Conservation (phyloP, 2,888 invertebrate genomes). For the Esperia sulphurella region DNA sequence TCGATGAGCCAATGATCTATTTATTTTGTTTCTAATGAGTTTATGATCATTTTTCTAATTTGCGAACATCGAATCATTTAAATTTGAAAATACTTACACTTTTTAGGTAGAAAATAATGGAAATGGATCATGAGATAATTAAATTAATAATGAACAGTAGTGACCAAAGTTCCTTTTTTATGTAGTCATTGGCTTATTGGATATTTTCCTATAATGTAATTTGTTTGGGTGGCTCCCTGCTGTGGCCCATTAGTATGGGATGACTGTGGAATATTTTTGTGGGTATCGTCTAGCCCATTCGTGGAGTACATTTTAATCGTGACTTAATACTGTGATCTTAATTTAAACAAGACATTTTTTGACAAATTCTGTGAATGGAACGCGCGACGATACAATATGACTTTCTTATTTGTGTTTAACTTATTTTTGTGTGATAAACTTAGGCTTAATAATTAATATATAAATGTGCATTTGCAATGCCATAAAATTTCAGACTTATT, state of each 20-base stretch:
- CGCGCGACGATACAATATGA: conserved; percentile 53
- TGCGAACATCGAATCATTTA: not conserved
- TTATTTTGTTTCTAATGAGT: conserved; percentile 30
- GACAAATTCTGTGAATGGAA: conserved; percentile 67
- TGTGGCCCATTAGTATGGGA: conserved; percentile 57
- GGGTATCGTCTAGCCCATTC: conserved; percentile 65
- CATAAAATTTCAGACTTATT: conserved; percentile 62
- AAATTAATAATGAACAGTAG: not conserved
- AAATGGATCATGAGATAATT: not conserved
- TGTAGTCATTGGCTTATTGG: conserved; percentile 45
- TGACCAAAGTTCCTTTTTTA: conserved; percentile 28
- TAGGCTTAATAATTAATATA: conserved; percentile 51
- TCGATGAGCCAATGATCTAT: conserved; percentile 38
- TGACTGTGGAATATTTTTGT: conserved; percentile 77
- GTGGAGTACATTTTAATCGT: conserved; percentile 70
- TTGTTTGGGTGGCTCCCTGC: conserved; percentile 33
- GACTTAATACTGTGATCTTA: conserved; percentile 79
- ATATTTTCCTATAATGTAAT: conserved; percentile 49
- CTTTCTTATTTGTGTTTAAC: conserved; percentile 55
- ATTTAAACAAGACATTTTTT: conserved; percentile 74
- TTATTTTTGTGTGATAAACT: conserved; percentile 73
- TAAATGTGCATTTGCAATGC: conserved; percentile 53
- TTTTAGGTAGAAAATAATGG: no score
- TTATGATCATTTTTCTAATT: not conserved
- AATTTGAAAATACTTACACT: not conserved